Conservation (phyloP, 2,888 invertebrate genomes). For the Apotomis capreana region DNA sequence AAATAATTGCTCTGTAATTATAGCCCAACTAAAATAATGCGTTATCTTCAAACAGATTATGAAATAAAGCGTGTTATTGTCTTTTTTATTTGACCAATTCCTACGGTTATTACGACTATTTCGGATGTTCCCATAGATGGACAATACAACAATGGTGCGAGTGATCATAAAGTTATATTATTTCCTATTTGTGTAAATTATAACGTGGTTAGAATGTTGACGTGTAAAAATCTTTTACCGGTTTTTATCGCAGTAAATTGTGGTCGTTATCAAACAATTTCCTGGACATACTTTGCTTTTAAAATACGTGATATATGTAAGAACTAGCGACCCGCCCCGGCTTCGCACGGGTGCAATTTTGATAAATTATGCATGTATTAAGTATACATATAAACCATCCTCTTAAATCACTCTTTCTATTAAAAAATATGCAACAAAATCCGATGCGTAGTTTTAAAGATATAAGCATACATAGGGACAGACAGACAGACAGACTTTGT, state of each 20-base stretch:
- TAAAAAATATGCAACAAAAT: too few relatives aligned
- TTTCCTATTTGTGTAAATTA: slow-evolving; percentile 4
- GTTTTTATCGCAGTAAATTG: background rate
- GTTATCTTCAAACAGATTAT: slow-evolving; percentile 12
- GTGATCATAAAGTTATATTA: slow-evolving; percentile 6
- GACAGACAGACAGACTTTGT: too few relatives aligned
- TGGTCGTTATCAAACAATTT: slow-evolving; percentile 1
- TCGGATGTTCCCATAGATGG: slow-evolving; percentile 16
- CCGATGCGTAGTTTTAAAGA: too few relatives aligned
- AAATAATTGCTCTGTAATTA: slow-evolving; percentile 1
- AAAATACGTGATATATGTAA: too few relatives aligned
- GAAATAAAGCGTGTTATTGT: slow-evolving; percentile 12
- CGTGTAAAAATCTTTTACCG: background rate
- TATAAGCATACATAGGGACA: too few relatives aligned
- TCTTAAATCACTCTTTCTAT: too few relatives aligned
- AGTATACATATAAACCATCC: too few relatives aligned
- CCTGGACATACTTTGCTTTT: background rate
- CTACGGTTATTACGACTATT: slow-evolving; percentile 1
- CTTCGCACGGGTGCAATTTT: too few relatives aligned
- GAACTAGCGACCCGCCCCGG: too few relatives aligned
- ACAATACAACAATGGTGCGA: slow-evolving; percentile 30
- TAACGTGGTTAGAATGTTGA: slow-evolving; percentile 1
- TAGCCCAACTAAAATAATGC: background rate
- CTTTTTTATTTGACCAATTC: slow-evolving; percentile 1
- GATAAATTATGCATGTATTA: too few relatives aligned